Conservation (phyloP, 2,113 vertebrate genomes). For the Oncorhynchus tshawytscha region DNA sequence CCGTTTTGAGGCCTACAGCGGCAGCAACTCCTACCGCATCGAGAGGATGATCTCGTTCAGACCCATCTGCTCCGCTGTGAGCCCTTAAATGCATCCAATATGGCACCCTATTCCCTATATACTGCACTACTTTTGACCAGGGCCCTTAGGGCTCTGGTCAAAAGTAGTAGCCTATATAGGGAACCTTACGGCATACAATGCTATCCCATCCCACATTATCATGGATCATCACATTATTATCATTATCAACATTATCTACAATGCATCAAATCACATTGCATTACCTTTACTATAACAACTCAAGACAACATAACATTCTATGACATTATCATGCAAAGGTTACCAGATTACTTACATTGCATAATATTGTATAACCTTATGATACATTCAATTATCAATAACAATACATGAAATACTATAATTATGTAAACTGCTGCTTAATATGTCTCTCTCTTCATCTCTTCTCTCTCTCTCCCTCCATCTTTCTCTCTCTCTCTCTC, state of each 20-base stretch:
- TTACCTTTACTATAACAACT: neutral
- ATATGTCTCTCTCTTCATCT: neutral
- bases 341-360: too few species aligned
- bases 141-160: too few species aligned
- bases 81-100: slow-evolving; percentile 29
- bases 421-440: neutral
- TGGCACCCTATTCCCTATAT: neutral
- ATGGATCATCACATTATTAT: too few species aligned
- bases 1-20: slow-evolving; percentile 93
- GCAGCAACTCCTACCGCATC: slow-evolving; percentile 93
- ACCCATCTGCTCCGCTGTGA: slow-evolving; percentile 92
- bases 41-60: slow-evolving; percentile 97
- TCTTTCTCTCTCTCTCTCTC: neutral
- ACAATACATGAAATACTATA: neutral
- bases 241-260: too few species aligned
- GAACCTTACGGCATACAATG: too few species aligned
- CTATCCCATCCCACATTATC: too few species aligned
- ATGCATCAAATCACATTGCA: neutral
- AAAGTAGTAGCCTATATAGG: too few species aligned
- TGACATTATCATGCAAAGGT: neutral
- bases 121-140: too few species aligned
- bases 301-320: neutral
- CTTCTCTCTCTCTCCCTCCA: neutral
- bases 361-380: neutral
- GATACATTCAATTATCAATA: neutral